Percentiles rank a stretch among this genome's conserved stretches.
Conservation (phyloP, 2,888 invertebrate species). For the Biston stratarius region DNA sequence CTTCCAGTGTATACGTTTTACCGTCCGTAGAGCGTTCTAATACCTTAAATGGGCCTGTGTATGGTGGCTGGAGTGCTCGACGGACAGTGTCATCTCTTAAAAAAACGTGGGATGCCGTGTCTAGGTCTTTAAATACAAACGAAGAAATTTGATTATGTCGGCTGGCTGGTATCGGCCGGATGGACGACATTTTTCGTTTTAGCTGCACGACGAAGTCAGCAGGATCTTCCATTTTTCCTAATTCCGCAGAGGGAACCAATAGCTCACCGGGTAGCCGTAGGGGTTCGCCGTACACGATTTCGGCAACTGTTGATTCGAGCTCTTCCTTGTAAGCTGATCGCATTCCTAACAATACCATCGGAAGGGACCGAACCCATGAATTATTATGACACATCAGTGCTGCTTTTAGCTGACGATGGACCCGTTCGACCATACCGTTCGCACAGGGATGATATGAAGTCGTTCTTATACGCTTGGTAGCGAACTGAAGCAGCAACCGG, state of each 20-base stretch:
- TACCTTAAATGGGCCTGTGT: not conserved
- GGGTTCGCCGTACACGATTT: constrained; percentile 12
- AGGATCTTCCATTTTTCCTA: not conserved
- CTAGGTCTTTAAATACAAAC: constrained; percentile 1
- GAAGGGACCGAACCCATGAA: not conserved
- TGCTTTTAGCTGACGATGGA: constrained; percentile 6
- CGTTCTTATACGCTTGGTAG: not conserved
- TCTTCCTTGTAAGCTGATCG: constrained; percentile 14
- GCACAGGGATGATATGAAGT: constrained; percentile 5
- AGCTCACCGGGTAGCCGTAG: constrained; percentile 9
- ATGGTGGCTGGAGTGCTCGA: not conserved
- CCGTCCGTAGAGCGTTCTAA: not conserved
- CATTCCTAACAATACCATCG: constrained; percentile 10
- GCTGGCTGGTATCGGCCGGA: not conserved
- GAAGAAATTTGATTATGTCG: not conserved
- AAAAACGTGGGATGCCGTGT: not conserved
- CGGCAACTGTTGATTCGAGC: constrained; percentile 3
- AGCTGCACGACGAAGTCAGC: not conserved
- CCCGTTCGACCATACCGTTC: constrained; percentile 11
- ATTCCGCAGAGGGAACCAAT: not conserved
- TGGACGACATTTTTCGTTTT: not conserved
- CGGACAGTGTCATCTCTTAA: constrained; percentile 2
- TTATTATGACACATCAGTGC: constrained; percentile 8
- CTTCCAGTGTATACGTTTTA: not conserved
- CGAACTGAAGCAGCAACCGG: not conserved